Evolutionary conservation across 2,888 invertebrate species (phyloP).

Genomic region (Harmothoe impar): DNA sequence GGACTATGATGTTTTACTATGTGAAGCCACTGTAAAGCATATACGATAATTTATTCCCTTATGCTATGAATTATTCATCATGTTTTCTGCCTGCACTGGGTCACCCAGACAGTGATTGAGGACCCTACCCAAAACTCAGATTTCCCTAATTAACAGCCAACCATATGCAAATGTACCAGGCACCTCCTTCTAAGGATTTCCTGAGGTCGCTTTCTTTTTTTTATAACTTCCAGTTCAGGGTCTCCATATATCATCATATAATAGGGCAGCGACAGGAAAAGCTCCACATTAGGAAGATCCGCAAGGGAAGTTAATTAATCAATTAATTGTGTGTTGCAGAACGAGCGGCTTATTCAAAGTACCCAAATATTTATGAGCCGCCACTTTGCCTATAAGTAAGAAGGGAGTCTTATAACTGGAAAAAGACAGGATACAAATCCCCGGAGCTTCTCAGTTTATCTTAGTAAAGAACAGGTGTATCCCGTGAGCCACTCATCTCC

Average conservation of each 20-base stretch:
- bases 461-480: no score
- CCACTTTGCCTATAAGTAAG: no score
- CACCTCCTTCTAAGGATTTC: background rate
- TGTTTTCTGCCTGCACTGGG: background rate
- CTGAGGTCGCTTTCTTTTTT: background rate
- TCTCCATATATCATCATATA: background rate
- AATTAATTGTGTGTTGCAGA: background rate
- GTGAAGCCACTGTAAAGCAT: no score
- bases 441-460: no score
- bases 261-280: background rate
- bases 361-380: background rate
- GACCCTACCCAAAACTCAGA: background rate
- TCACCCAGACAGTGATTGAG: background rate
- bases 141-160: background rate
- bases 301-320: background rate
- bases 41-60: no score
- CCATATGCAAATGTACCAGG: background rate
- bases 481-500: no score
- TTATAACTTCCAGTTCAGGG: background rate
- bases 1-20: no score
- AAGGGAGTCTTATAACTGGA: no score
- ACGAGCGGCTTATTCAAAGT: background rate
- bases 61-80: background rate
- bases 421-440: no score
- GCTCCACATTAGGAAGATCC: no score